These are phyloP conservation scores for Listronotus oregonensis DNA, from an alignment of 1,140 invertebrate species.

Conservation along the genomic window DNA sequence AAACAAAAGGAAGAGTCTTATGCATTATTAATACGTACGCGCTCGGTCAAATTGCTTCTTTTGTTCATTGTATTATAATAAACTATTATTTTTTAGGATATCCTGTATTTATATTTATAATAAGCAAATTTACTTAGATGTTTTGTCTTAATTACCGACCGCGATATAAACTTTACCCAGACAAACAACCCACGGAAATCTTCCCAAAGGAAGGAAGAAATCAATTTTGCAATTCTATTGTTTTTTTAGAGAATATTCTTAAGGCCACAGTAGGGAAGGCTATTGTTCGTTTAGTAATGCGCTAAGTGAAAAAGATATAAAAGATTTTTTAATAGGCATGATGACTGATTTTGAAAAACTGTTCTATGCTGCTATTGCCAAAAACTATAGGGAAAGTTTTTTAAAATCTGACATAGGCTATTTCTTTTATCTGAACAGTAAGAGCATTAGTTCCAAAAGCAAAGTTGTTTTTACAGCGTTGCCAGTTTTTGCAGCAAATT, in stretches of 20 bases:
- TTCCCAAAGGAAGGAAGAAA: slow-evolving; percentile 38
- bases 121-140: slow-evolving; percentile 27
- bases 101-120: slow-evolving; percentile 35
- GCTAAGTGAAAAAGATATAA: not conserved
- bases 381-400: no score
- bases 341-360: no score
- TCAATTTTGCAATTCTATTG: slow-evolving; percentile 40
- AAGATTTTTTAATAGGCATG: no score
- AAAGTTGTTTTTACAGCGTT: no score
- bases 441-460: no score
- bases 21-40: slow-evolving; percentile 32
- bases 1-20: slow-evolving; percentile 28
- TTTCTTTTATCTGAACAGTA: no score
- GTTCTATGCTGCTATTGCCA: no score
- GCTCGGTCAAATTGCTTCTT: slow-evolving; percentile 31
- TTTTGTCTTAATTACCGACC: slow-evolving; percentile 33
- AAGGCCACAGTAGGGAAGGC: not conserved
- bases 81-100: slow-evolving; percentile 38
- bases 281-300: slow-evolving; percentile 10
- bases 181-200: slow-evolving; percentile 26
- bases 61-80: slow-evolving; percentile 39
- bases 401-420: no score
- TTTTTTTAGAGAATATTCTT: slow-evolving; percentile 23
- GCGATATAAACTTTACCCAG: slow-evolving; percentile 8
- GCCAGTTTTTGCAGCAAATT: no score